These are phyloP conservation scores for Phodopus roborovskii DNA, from an alignment of 2,113 vertebrate species.

Conservation along the genomic window DNA sequence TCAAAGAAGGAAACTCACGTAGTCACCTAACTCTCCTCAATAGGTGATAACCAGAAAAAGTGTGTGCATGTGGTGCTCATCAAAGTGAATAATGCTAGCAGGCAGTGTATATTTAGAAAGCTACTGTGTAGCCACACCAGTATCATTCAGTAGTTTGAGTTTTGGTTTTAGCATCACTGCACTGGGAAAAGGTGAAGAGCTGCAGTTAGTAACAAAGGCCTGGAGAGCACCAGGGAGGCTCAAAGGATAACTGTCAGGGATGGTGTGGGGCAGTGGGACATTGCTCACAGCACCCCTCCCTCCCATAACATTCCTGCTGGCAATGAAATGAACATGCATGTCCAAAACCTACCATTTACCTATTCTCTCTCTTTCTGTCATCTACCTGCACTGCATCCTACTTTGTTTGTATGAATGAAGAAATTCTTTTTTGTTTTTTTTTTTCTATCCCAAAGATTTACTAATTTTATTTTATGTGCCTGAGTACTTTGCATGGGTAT, in stretches of 20 bases:
- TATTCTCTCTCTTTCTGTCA: background rate
- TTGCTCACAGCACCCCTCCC: background rate
- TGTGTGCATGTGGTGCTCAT: background rate
- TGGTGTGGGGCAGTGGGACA: background rate
- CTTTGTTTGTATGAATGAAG: background rate
- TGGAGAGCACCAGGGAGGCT: background rate
- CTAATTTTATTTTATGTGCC: background rate
- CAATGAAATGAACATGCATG: background rate
- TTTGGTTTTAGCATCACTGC: background rate
- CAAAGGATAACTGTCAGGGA: fast-evolving
- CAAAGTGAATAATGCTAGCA: background rate
- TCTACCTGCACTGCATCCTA: background rate
- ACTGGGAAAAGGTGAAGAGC: background rate
- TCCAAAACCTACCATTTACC: background rate
- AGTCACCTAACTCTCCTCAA: background rate
- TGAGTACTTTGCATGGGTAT: background rate
- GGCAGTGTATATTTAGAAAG: background rate
- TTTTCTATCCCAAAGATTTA: background rate
- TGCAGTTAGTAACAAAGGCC: background rate
- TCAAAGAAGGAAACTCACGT: background rate
- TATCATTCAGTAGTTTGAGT: background rate
- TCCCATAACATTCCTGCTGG: background rate
- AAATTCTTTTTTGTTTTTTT: background rate
- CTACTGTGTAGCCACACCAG: background rate
- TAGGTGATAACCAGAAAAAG: background rate